phyloP scores from a whole-genome alignment of 1,140 invertebrate species.

The Sycophila sp. region DNA sequence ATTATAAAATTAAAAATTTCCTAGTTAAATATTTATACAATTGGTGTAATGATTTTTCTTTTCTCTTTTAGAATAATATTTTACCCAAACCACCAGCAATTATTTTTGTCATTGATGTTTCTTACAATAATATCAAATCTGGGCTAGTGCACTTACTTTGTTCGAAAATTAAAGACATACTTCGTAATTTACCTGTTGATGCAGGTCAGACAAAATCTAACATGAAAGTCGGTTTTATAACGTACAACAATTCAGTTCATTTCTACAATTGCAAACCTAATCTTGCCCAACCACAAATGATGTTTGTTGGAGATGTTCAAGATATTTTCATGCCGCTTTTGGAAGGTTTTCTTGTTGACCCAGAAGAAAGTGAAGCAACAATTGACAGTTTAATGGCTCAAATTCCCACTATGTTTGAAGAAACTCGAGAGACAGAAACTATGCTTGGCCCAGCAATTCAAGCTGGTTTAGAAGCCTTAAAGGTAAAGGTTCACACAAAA shows the following conservation, averaged over 20 bases:
- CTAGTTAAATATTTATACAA: constrained; percentile 3
- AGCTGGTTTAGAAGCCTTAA: constrained; percentile 94
- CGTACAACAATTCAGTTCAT: constrained; percentile 94
- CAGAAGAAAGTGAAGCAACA: constrained; percentile 83
- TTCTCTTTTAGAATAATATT: constrained; percentile 77
- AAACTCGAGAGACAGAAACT: constrained; percentile 94
- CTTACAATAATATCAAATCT: constrained; percentile 94
- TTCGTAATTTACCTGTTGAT: constrained; percentile 73
- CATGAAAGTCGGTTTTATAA: constrained; percentile 94
- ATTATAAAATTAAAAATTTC: not conserved
- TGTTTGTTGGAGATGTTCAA: constrained; percentile 95
- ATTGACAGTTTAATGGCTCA: constrained; percentile 90
- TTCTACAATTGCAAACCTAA: constrained; percentile 95
- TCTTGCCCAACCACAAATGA: constrained; percentile 93
- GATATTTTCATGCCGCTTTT: constrained; percentile 98
- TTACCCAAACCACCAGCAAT: constrained; percentile 94
- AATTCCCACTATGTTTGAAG: constrained; percentile 90
- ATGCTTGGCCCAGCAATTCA: constrained; percentile 94
- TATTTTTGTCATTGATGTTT: constrained; percentile 97
- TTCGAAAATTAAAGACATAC: constrained; percentile 80
- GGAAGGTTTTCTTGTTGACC: constrained; percentile 91
- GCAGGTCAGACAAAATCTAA: constrained; percentile 79
- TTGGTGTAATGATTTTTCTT: constrained; percentile 21
- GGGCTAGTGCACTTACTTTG: constrained; percentile 91
- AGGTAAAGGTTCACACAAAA: constrained; percentile 63